Evolutionary conservation across 53 echinoderm and acorn worm genomes (phyloP).

Genomic region (Stichopus horrens): DNA sequence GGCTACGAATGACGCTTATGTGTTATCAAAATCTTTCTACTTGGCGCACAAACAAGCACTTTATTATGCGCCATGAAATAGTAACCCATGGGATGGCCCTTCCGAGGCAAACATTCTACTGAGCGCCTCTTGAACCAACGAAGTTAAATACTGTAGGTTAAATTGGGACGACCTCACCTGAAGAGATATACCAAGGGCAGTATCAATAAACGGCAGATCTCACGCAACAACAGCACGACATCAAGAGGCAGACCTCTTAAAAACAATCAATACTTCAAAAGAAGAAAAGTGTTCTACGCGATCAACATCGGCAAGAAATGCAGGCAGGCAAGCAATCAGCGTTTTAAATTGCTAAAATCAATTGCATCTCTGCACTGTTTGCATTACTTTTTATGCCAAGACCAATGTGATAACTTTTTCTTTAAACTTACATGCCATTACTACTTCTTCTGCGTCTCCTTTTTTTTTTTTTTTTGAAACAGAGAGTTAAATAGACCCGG

Average conservation of each 20-base stretch:
- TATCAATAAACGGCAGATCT: background rate
- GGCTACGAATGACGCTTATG: too few relatives aligned
- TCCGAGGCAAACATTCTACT: background rate
- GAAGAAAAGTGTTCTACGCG: background rate
- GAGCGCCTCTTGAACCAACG: background rate
- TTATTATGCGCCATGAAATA: too few relatives aligned
- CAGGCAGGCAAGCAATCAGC: background rate
- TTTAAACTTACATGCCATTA: too few relatives aligned
- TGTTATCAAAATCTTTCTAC: too few relatives aligned
- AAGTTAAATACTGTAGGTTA: background rate
- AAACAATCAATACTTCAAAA: background rate
- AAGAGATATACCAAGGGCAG: background rate
- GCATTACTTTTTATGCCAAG: background rate
- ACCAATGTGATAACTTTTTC: too few relatives aligned
- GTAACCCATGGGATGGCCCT: background rate
- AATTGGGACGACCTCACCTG: background rate
- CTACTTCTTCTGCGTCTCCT: too few relatives aligned
- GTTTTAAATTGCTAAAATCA: background rate
- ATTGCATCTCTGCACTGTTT: background rate
- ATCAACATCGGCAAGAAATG: background rate
- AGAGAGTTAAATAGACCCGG: background rate
- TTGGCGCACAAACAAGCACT: too few relatives aligned
- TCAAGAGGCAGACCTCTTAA: background rate
- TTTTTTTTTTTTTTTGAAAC: background rate
- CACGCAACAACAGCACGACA: background rate